These are phyloP conservation scores for Pterophyllum scalare DNA, from an alignment of 2,113 vertebrate species.

Conservation along the genomic window DNA sequence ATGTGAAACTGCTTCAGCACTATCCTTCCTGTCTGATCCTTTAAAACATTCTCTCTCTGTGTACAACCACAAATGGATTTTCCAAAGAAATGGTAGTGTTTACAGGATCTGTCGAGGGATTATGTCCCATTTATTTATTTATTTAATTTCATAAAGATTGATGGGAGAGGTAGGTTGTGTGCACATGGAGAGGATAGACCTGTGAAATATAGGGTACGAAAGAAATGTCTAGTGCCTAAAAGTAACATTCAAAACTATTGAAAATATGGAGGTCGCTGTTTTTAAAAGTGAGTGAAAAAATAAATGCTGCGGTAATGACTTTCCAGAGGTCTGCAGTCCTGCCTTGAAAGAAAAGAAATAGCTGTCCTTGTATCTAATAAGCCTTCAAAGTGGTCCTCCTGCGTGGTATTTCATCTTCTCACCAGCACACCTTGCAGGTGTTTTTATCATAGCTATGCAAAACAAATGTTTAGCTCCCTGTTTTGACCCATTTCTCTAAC, in stretches of 20 bases:
- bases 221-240: background rate
- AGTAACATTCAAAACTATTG: background rate
- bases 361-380: background rate
- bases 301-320: background rate
- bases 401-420: background rate
- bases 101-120: background rate
- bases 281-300: background rate
- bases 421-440: background rate
- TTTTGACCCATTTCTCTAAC: slow-evolving; percentile 1
- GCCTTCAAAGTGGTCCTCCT: background rate
- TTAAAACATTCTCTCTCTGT: background rate
- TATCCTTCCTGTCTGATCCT: background rate
- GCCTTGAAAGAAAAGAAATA: background rate
- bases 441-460: slow-evolving; percentile 5
- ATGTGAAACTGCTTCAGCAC: background rate
- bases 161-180: background rate
- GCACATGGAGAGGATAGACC: background rate
- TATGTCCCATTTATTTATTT: background rate
- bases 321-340: background rate
- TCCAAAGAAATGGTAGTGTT: background rate
- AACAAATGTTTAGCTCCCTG: background rate
- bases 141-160: background rate
- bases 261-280: background rate
- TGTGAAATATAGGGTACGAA: background rate
- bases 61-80: background rate